These are phyloP conservation scores for Damaliscus lunatus DNA, from an alignment of 2,113 vertebrate species.

Conservation along the genomic window DNA sequence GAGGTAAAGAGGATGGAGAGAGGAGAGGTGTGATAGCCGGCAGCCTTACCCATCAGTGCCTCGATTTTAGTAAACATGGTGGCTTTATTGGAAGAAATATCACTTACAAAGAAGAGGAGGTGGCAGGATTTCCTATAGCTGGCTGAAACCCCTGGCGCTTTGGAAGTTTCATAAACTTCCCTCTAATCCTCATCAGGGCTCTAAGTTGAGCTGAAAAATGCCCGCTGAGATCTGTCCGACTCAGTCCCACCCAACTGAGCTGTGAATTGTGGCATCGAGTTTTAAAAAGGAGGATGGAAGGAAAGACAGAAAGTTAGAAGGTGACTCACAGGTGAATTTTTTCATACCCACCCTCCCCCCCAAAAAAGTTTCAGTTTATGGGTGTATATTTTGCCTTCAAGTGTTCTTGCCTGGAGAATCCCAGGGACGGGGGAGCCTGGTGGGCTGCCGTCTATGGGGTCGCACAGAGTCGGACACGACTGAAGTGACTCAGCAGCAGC, in stretches of 20 bases:
- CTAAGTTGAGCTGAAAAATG: neutral
- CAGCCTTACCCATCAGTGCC: neutral
- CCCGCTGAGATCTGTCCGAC: neutral
- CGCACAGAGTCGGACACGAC: no score
- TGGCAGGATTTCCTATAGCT: neutral
- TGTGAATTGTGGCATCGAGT: neutral
- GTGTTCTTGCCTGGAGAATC: no score
- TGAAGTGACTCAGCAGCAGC: no score
- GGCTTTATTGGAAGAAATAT: slow-evolving; percentile 14
- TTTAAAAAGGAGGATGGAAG: neutral
- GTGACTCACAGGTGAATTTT: neutral
- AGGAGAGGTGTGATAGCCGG: neutral
- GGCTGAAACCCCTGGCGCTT: neutral
- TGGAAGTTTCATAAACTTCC: neutral
- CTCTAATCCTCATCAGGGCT: neutral
- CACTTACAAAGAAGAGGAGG: neutral
- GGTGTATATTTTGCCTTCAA: slow-evolving; percentile 17
- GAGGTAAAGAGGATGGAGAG: neutral
- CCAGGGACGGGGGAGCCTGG: no score
- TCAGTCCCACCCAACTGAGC: neutral
- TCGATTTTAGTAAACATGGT: neutral
- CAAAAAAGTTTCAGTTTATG: slow-evolving; percentile 31
- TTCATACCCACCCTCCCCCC: neutral
- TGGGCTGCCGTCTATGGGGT: no score
- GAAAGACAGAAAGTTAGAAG: neutral